A percentile compares a stretch with the other conserved stretches of the same genome.
Evolutionary conservation across 2,888 invertebrate species (phyloP).

Genomic region (Epsilonema sp.): DNA sequence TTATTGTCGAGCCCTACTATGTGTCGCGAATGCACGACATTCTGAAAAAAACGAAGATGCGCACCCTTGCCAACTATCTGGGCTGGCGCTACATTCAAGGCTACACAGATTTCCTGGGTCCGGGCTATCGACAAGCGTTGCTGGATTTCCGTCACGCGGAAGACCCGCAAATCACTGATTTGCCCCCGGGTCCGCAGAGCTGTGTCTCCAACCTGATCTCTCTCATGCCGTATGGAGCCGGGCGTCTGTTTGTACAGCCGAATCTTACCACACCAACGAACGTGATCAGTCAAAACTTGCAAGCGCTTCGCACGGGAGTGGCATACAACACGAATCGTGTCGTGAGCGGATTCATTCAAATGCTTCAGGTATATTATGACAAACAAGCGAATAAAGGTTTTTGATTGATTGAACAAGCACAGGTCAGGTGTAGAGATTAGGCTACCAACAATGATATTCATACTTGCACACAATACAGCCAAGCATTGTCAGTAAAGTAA

Average conservation of each 20-base stretch:
- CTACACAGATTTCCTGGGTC: neutral
- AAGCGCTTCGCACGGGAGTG: neutral
- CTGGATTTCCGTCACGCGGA: neutral
- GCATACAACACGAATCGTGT: neutral
- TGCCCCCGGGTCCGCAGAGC: neutral
- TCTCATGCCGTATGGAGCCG: neutral
- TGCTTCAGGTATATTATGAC: neutral
- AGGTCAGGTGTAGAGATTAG: too few species aligned
- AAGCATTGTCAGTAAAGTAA: too few species aligned
- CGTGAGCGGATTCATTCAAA: neutral
- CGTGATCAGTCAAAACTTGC: neutral
- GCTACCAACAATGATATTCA: too few species aligned
- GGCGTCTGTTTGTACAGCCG: neutral
- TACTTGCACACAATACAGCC: too few species aligned
- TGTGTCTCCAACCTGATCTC: neutral
- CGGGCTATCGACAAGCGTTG: neutral
- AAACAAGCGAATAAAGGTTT: too few species aligned
- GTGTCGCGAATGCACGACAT: neutral
- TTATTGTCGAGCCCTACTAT: neutral
- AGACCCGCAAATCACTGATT: neutral
- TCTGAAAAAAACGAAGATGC: neutral
- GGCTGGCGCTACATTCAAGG: neutral
- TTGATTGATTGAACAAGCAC: too few species aligned
- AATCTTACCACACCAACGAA: neutral
- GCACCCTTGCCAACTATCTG: neutral